Percentiles rank a stretch among this genome's conserved stretches.
These are phyloP conservation scores for Agapetus fuscipes DNA, from an alignment of 2,888 invertebrate genomes.

Conservation along the genomic window DNA sequence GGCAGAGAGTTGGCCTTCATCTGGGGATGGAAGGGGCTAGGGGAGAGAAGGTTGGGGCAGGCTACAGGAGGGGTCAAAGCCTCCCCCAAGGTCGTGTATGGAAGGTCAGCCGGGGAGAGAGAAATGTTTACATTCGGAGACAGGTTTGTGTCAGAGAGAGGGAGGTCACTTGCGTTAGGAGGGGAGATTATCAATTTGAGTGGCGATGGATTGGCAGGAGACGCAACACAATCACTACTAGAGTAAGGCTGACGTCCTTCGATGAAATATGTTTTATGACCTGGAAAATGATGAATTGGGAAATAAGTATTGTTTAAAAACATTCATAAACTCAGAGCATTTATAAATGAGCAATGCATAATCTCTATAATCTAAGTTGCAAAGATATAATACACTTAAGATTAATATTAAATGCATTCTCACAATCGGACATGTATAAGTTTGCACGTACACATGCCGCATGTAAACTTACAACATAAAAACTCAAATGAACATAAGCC, in stretches of 20 bases:
- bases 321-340: too few species aligned
- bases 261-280: slow-evolving; percentile 80
- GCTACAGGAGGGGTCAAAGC: slow-evolving; percentile 28
- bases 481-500: too few species aligned
- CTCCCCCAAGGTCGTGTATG: slow-evolving; percentile 29
- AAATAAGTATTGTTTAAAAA: too few species aligned
- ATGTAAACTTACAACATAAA: too few species aligned
- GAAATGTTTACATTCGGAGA: slow-evolving; percentile 16
- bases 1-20: slow-evolving; percentile 67
- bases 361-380: too few species aligned
- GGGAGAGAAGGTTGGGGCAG: slow-evolving; percentile 47
- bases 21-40: slow-evolving; percentile 48
- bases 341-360: too few species aligned
- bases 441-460: too few species aligned
- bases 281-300: slow-evolving; percentile 45
- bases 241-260: slow-evolving; percentile 58
- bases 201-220: slow-evolving; percentile 36
- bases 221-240: slow-evolving; percentile 34
- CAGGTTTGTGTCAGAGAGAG: slow-evolving; percentile 18
- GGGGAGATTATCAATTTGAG: slow-evolving; percentile 54
- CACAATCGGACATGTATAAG: too few species aligned
- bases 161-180: slow-evolving; percentile 33
- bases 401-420: too few species aligned
- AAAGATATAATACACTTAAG: too few species aligned
- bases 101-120: slow-evolving; percentile 37